Conservation (phyloP, 2,797 vertebrate species). For the Tangara arthus region DNA sequence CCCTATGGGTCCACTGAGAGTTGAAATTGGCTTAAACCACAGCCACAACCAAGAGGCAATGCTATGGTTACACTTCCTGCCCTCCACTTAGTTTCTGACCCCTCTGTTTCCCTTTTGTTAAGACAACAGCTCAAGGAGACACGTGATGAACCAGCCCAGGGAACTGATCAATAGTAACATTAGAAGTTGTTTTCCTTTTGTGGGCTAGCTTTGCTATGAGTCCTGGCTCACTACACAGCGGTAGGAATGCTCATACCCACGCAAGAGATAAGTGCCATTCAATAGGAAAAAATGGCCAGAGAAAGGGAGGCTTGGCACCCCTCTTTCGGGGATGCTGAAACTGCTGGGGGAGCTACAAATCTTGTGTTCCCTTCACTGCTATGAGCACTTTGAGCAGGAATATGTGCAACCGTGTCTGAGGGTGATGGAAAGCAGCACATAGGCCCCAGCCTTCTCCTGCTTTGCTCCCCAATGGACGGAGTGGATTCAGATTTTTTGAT, state of each 20-base stretch:
- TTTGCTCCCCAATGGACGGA: background rate
- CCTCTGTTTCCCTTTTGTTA: background rate
- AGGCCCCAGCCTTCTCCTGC: background rate
- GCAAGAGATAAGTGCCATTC: background rate
- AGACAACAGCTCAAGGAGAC: background rate
- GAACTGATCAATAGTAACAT: background rate
- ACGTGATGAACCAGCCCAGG: accelerated
- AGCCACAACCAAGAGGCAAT: background rate
- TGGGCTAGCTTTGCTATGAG: background rate
- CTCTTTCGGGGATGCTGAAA: background rate
- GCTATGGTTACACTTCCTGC: background rate
- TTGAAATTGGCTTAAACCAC: conserved; percentile 9
- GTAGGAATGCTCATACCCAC: background rate
- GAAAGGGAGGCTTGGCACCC: background rate
- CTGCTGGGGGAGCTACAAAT: background rate
- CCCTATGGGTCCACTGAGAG: background rate
- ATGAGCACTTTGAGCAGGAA: background rate
- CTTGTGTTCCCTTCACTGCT: background rate
- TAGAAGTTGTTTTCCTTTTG: background rate
- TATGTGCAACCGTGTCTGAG: background rate
- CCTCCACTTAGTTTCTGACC: background rate
- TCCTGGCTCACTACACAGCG: background rate
- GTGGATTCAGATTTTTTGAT: background rate
- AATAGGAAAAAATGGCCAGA: background rate
- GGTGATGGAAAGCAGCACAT: background rate